Evolutionary conservation across 1,140 invertebrate species (phyloP).

Genomic region (Marisa cornuarietis): DNA sequence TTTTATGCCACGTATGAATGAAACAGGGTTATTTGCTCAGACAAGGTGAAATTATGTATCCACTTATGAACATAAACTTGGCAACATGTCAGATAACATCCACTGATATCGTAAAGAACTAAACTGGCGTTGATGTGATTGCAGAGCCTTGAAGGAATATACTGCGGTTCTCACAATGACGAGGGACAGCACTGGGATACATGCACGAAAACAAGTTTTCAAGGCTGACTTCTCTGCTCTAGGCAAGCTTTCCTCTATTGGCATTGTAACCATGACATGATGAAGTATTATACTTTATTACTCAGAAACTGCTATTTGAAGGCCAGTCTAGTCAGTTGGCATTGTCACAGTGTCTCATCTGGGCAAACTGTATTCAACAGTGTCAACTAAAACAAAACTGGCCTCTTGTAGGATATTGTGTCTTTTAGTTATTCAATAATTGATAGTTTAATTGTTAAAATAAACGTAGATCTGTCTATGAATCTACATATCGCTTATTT

Average conservation of each 20-base stretch:
- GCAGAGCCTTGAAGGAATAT: slow-evolving; percentile 11
- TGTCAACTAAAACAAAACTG: no score
- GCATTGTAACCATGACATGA: no score
- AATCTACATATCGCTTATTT: background rate
- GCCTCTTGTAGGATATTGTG: no score
- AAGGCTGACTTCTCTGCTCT: slow-evolving; percentile 1
- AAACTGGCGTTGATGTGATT: background rate
- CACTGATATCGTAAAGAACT: background rate
- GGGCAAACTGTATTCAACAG: no score
- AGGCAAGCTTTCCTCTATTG: background rate
- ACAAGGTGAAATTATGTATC: background rate
- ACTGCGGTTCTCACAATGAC: background rate
- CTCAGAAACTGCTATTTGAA: no score
- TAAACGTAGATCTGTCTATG: background rate
- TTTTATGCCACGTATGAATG: no score
- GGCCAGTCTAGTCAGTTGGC: no score
- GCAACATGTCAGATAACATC: background rate
- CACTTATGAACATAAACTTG: background rate
- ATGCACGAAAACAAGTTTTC: background rate
- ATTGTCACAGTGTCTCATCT: no score
- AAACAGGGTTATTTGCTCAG: background rate
- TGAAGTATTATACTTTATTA: no score
- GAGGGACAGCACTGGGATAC: background rate
- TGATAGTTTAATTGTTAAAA: background rate
- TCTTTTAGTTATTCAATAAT: background rate